These are phyloP conservation scores for Amphiduros pacificus DNA, from an alignment of 2,888 invertebrate genomes.

Conservation along the genomic window DNA sequence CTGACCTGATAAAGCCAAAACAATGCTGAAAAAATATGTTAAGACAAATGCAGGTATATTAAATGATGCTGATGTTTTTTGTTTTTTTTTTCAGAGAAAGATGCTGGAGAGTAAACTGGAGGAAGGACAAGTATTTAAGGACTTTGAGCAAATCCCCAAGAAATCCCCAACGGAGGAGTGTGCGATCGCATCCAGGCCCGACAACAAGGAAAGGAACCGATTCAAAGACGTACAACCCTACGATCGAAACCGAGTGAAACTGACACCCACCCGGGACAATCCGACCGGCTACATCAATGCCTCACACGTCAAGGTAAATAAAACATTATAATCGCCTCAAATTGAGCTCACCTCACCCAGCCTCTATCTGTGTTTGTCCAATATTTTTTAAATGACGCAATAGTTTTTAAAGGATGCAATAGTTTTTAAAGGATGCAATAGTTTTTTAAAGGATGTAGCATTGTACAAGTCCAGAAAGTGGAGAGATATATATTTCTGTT, in stretches of 20 bases:
- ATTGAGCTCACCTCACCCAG: too few relatives aligned
- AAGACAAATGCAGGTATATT: too few relatives aligned
- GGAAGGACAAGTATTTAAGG: conserved; percentile 51
- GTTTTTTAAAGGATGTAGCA: not conserved
- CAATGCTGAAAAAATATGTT: too few relatives aligned
- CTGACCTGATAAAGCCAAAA: too few relatives aligned
- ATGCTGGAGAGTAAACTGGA: conserved; percentile 50
- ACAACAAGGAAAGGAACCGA: conserved; percentile 66
- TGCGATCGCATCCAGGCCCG: conserved; percentile 69
- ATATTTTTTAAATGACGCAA: too few relatives aligned
- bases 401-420: too few relatives aligned
- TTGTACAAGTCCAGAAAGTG: not conserved
- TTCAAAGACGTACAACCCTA: conserved; percentile 82
- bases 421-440: not conserved
- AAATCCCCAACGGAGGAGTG: conserved; percentile 38
- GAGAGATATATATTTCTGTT: not conserved
- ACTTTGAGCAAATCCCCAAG: conserved; percentile 33
- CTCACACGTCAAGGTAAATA: conserved; percentile 80
- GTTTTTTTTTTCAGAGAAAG: conserved; percentile 39
- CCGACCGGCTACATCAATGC: conserved; percentile 90
- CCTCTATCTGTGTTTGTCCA: too few relatives aligned
- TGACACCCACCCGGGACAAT: conserved; percentile 81
- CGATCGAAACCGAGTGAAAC: conserved; percentile 82
- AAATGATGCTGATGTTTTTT: too few relatives aligned
- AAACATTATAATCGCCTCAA: too few relatives aligned